Conservation (phyloP, 2,888 invertebrate species). For the Oscheius myriophilus region DNA sequence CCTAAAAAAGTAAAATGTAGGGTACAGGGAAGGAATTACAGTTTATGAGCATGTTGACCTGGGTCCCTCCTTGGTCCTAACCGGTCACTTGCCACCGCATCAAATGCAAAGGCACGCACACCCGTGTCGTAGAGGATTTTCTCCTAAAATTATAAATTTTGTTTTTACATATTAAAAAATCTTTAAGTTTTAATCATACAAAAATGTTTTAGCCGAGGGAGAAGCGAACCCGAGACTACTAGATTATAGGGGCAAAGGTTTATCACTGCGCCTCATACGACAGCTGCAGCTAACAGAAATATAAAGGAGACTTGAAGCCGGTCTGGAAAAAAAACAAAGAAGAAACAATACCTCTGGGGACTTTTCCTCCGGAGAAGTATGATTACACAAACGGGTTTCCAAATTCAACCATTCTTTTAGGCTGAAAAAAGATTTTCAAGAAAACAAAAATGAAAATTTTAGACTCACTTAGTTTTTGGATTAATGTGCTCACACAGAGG, state of each 20-base stretch:
- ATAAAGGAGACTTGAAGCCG: too few relatives aligned
- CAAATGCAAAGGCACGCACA: conserved; percentile 88
- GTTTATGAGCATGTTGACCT: conserved; percentile 86
- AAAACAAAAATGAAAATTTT: background rate
- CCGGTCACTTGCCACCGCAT: conserved; percentile 87
- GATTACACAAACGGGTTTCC: conserved; percentile 16
- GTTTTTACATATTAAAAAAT: background rate
- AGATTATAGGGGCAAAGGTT: too few relatives aligned
- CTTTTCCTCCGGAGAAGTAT: conserved; percentile 18
- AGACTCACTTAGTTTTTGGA: conserved; percentile 47
- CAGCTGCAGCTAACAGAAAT: too few relatives aligned
- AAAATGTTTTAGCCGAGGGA: background rate
- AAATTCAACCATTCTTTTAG: conserved; percentile 28
- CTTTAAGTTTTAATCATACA: too few relatives aligned
- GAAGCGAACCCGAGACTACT: conserved; percentile 1
- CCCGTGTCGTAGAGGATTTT: conserved; percentile 74
- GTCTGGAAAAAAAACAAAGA: too few relatives aligned
- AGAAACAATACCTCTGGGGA: conserved; percentile 69
- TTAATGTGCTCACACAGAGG: conserved; percentile 55
- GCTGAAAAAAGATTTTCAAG: conserved; percentile 25
- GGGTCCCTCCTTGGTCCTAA: conserved; percentile 83
- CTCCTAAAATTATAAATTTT: conserved; percentile 30
- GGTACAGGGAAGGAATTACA: conserved; percentile 74
- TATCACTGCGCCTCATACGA: too few relatives aligned
- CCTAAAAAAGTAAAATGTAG: conserved; percentile 9